Conservation (phyloP, 53 echinoderm and acorn worm genomes). For the Echinarachnius parma region DNA sequence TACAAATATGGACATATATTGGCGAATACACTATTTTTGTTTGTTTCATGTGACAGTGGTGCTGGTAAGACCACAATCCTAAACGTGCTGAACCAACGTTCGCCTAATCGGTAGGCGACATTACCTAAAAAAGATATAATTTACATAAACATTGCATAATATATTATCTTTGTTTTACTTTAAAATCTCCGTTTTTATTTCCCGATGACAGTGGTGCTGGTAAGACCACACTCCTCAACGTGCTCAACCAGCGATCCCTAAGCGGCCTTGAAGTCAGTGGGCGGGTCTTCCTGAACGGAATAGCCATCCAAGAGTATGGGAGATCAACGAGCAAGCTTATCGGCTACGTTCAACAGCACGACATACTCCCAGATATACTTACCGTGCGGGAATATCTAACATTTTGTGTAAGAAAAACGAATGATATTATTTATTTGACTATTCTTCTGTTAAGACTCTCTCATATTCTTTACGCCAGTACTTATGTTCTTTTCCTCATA, state of each 20-base stretch:
- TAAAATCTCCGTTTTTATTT: neutral
- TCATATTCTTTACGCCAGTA: no score
- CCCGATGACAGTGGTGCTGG: slow-evolving; percentile 56
- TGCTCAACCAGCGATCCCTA: slow-evolving; percentile 54
- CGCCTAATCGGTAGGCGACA: no score
- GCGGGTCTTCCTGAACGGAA: slow-evolving; percentile 53
- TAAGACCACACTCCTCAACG: slow-evolving; percentile 69
- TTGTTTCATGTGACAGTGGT: slow-evolving; percentile 33
- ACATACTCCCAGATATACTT: slow-evolving; percentile 55
- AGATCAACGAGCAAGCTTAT: slow-evolving; percentile 35
- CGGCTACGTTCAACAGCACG: slow-evolving; percentile 64
- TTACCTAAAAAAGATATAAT: no score
- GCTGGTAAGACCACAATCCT: slow-evolving; percentile 71
- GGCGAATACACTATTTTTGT: no score
- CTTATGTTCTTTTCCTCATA: no score
- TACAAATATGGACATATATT: no score
- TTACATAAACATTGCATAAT: no score
- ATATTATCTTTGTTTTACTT: no score
- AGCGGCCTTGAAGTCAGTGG: slow-evolving; percentile 60
- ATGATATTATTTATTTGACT: no score
- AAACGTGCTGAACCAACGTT: slow-evolving; percentile 63
- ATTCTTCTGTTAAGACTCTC: no score
- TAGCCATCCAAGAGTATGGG: slow-evolving; percentile 38
- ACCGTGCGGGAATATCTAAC: slow-evolving; percentile 67
- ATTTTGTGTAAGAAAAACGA: slow-evolving; percentile 51